phyloP scores from a whole-genome alignment of 2,797 vertebrate genomes.

The Neomorphus geoffroyi region DNA sequence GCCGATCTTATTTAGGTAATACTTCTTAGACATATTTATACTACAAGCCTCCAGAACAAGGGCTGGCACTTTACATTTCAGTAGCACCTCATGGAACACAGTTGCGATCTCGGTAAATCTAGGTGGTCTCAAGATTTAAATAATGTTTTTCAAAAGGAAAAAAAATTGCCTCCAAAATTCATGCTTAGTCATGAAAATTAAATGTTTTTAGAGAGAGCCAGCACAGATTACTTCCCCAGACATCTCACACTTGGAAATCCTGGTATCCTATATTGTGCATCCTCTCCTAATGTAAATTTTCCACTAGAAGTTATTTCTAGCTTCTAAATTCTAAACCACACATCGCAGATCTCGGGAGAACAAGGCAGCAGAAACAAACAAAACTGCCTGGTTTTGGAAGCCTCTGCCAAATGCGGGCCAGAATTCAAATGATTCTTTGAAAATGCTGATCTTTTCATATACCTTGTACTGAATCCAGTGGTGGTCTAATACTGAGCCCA shows the following conservation, averaged over 20 bases:
- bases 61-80: neutral
- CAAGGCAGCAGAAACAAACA: neutral
- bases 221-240: neutral
- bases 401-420: neutral
- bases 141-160: neutral
- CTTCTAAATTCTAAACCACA: neutral
- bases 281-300: neutral
- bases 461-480: neutral
- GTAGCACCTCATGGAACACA: neutral
- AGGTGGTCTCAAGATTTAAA: neutral
- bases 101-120: neutral
- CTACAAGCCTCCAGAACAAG: neutral
- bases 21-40: neutral
- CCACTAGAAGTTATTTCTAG: neutral
- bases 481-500: neutral
- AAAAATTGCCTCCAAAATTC: neutral
- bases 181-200: neutral
- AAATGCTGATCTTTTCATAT: neutral
- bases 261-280: neutral
- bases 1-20: neutral
- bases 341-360: neutral
- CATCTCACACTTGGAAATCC: neutral
- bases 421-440: no score
- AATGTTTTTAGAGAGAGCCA: neutral
- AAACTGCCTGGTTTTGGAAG: fast-evolving